Evolutionary conservation across 2,797 vertebrate species (phyloP).

Genomic region (Macroramphosus scolopax): DNA sequence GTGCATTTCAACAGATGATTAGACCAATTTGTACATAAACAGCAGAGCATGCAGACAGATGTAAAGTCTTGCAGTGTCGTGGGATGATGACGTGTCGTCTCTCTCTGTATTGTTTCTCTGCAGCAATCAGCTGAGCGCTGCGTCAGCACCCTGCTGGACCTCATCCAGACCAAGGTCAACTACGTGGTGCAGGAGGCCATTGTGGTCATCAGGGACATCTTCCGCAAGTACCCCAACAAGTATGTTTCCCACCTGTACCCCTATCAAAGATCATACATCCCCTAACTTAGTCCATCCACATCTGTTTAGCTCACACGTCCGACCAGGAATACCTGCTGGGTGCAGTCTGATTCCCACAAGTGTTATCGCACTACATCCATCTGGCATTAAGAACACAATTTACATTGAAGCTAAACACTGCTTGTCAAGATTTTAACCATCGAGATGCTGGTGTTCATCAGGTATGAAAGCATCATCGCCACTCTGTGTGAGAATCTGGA

Average conservation of each 20-base stretch:
- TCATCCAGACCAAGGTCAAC: slow-evolving; percentile 98
- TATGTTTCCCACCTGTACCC: slow-evolving; percentile 76
- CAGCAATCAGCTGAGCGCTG: slow-evolving; percentile 98
- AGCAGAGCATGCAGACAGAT: too few species aligned
- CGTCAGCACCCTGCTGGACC: slow-evolving; percentile 92
- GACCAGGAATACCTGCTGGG: too few species aligned
- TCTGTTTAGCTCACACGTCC: too few species aligned
- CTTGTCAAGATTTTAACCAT: too few species aligned
- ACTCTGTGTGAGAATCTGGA: slow-evolving; percentile 97
- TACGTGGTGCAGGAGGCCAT: slow-evolving; percentile 98
- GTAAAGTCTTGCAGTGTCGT: too few species aligned
- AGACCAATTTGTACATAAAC: too few species aligned
- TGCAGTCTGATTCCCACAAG: too few species aligned
- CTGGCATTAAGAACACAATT: too few species aligned
- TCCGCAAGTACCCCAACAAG: slow-evolving; percentile 99
- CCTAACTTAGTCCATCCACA: too few species aligned
- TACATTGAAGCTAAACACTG: neutral
- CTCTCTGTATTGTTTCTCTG: slow-evolving; percentile 16
- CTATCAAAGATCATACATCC: too few species aligned
- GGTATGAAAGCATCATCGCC: slow-evolving; percentile 99
- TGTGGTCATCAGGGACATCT: slow-evolving; percentile 97
- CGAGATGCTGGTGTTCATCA: slow-evolving; percentile 12
- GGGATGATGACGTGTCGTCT: too few species aligned
- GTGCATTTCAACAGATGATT: too few species aligned
- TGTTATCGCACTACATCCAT: neutral